Base-by-base conservation (phyloP, 2,888 invertebrate species). In the Blastobasis lacticolella region DNA sequence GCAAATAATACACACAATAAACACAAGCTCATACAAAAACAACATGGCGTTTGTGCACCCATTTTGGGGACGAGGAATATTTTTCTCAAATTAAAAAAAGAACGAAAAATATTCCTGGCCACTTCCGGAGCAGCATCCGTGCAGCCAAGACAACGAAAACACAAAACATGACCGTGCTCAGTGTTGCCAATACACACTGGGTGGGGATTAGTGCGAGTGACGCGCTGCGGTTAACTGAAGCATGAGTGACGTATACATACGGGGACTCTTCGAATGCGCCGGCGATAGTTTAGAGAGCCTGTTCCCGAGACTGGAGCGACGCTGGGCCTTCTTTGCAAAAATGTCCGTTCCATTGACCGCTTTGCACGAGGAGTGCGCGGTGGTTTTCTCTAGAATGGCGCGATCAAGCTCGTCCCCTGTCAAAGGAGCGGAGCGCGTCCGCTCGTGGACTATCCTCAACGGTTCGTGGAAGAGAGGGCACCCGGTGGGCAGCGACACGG, bases 401-500 rank as follows among this genome's bases (percentile, higher is more conserved):
- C 73, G 66, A 53, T 80, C 78, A 52, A 81, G 73, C 62, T 88
- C 88, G 57, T 88, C 90, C 54, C 90, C 91, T 6, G 91, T 90
- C 59, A 93, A 76, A 56, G 93, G 93, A 72, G 92, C 91, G 68
- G 93, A 93, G 72, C 92, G 88, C 58, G 93, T 93, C 74, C 93
- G 89, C 76, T 91, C 92, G 80, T 93, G 93, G 59, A 72, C 73
- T 47, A 87, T 81, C 68, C 75, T 78, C 58, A 80, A 66, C 8
- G 82, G 78, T 58, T 83, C 85, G 67, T 73, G 76, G 70, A 75
- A 80, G 49, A 75, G 58, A 45, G 76, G 69, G 59, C 77, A 82
- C 4, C 84, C 86, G 56, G 76, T 72, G 48, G 87, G 87, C 55
- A 87, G 66, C 5, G 87, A 87, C 50, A 75, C 82, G 37, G 87